A percentile compares a stretch with the other conserved stretches of the same genome.
Evolutionary conservation across 2,113 vertebrate species (phyloP).

Genomic region (Odocoileus virginianus): DNA sequence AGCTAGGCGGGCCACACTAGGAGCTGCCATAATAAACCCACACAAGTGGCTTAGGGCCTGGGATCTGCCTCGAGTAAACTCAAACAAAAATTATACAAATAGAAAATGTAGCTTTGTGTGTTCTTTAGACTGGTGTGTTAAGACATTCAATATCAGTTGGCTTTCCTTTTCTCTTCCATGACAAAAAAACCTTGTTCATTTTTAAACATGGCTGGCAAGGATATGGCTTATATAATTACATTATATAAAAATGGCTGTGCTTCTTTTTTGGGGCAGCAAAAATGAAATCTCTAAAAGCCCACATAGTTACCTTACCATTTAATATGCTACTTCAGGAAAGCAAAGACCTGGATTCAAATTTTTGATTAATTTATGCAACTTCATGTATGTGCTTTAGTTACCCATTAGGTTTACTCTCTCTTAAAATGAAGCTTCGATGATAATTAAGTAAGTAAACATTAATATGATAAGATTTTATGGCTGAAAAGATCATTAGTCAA

Average conservation of each 20-base stretch:
- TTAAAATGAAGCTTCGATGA: neutral
- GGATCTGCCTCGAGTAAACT: neutral
- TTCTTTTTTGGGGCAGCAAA: neutral
- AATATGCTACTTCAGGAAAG: neutral
- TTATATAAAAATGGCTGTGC: neutral
- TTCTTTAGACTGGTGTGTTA: neutral
- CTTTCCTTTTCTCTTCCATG: neutral
- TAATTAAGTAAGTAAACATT: neutral
- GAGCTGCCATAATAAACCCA: neutral
- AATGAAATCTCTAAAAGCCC: neutral
- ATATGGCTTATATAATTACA: neutral
- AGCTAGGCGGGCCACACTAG: neutral
- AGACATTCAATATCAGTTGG: neutral
- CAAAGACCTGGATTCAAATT: neutral
- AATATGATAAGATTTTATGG: neutral
- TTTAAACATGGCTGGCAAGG: neutral
- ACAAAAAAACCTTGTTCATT: neutral
- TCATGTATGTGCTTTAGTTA: neutral
- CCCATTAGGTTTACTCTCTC: neutral
- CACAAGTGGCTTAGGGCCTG: neutral
- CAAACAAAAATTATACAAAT: neutral
- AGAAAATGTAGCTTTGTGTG: neutral
- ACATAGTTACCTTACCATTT: neutral
- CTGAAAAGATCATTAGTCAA: neutral
- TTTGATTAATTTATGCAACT: neutral